phyloP scores from a whole-genome alignment of 2,113 vertebrate species.

The Chelonoidis abingdonii region DNA sequence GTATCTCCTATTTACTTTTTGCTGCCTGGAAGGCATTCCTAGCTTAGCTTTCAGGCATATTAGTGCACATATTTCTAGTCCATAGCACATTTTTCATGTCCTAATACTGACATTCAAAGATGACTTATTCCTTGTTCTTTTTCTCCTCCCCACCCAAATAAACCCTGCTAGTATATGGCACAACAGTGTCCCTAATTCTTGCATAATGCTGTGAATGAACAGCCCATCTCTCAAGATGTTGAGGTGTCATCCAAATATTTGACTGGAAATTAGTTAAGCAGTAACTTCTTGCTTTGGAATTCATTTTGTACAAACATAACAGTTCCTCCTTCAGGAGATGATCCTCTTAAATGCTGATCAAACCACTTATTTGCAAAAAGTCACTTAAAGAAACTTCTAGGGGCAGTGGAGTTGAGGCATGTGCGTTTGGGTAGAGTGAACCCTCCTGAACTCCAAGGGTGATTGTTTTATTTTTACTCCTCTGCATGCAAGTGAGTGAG shows the following conservation, averaged over 20 bases:
- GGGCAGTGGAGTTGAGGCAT: neutral
- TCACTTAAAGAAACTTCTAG: accelerated
- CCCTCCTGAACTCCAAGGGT: neutral
- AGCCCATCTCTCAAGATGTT: neutral
- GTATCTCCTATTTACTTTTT: neutral
- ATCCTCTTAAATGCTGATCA: neutral
- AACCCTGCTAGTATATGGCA: neutral
- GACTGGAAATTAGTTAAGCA: neutral
- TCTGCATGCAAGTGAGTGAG: neutral
- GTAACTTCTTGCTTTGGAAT: neutral
- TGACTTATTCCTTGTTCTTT: neutral
- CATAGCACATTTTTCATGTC: neutral
- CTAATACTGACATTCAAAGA: neutral
- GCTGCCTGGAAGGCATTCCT: neutral
- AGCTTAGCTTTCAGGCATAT: conserved; percentile 33
- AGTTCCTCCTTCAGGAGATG: neutral
- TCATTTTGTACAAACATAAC: neutral
- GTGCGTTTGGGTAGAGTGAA: neutral
- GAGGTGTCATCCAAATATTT: neutral
- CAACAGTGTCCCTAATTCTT: neutral
- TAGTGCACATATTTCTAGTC: neutral
- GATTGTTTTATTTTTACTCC: neutral
- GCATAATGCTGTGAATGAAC: neutral
- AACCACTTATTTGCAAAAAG: neutral
- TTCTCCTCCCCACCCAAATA: neutral